Evolutionary conservation across 2,888 invertebrate genomes (phyloP), one percentile per base, ranked within the genome.

Genomic region (Nemapogon koenigi): DNA sequence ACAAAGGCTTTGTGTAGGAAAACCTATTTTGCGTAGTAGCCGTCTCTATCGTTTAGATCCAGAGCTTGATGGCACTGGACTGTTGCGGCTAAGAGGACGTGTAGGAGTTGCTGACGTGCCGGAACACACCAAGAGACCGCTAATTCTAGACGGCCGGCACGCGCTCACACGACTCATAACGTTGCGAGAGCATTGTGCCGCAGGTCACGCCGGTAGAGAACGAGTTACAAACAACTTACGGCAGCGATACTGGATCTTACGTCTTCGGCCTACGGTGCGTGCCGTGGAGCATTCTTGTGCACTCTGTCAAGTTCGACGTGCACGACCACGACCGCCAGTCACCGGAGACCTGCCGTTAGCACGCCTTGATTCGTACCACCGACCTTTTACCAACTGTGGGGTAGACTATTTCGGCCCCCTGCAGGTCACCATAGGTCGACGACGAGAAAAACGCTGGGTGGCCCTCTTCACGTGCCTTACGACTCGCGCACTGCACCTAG

Each of bases 241-340:
- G 15, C 50, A 52, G 31, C 38, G 38, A 2, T 48, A 45, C 10
- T 51, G 49, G 47, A 30, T 51, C 7, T 1, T 45, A 2, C 29
- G 38, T 2, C 26, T 51, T 7, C 39, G 50, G 2, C 46, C 47
- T 0, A 39, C 43, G 1, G 41, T 46, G 4, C 28, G 41, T 6
- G 8, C 28, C 2, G 38, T 48, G 7, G 39, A 25, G 13, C 17
- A 25, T 0, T 14, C 29, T 7, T 49, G 49, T 35, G 25, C 31
- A 4, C 17, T 14, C 7, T 50, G 50, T 39, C 31, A 37, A 1
- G 17, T 47, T 6, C 19, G 32, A n/a, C 31, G 32, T 14, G 22
- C 36, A 1, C 17, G 8, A 13, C 48, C 49, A 4, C 10, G 29
- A 4, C 10, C 27, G 6, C 46, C 44, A 3, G 8, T 11, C 22